Evolutionary conservation across 2,797 vertebrate genomes (phyloP).

Genomic region (Cottoperca gobio): DNA sequence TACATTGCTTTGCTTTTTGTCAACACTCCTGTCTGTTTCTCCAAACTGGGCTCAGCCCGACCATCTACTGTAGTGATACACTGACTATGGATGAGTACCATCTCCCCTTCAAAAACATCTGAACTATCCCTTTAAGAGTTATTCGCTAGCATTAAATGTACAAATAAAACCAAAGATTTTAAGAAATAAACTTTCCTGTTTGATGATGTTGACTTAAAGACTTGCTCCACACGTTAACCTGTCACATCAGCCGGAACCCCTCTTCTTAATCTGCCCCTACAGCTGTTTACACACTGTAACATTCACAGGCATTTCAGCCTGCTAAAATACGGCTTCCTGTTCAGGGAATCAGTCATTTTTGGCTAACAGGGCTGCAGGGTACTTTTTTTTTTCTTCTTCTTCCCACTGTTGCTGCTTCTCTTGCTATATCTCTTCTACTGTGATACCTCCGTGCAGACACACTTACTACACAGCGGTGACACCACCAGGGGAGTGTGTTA

Average conservation of each 20-base stretch:
- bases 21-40: no score
- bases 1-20: no score
- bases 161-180: background rate
- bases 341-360: conserved; percentile 46
- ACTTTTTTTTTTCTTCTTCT: background rate
- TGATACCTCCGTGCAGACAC: conserved; percentile 63
- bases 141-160: background rate
- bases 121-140: no score
- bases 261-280: conserved; percentile 28
- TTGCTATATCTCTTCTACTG: conserved; percentile 26
- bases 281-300: conserved; percentile 29
- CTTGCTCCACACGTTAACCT: conserved; percentile 12
- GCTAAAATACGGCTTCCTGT: conserved; percentile 38
- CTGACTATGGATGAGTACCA: no score
- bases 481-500: conserved; percentile 80
- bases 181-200: conserved; percentile 20
- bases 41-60: no score
- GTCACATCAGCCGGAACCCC: background rate
- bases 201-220: conserved; percentile 18
- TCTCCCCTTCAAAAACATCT: no score
- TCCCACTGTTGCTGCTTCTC: conserved; percentile 5
- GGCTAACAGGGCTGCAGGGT: conserved; percentile 43
- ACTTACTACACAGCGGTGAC: conserved; percentile 63
- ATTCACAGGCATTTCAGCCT: conserved; percentile 33
- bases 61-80: no score